Conservation (phyloP, 2,888 invertebrate genomes). For the Stramonita haemastoma region DNA sequence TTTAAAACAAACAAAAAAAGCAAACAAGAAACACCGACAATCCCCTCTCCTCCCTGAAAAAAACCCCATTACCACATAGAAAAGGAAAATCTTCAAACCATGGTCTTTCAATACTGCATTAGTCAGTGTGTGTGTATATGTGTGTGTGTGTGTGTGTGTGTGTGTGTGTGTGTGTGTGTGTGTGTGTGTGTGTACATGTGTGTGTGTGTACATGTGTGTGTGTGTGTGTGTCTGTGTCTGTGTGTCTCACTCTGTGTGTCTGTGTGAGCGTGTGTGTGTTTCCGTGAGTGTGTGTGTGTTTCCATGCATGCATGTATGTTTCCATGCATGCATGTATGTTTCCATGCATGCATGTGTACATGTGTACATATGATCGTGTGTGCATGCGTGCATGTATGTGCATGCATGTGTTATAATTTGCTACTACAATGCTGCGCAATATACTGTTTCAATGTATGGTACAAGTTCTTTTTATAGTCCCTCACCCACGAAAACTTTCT, state of each 20-base stretch:
- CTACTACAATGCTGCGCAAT: no score
- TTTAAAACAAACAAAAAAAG: no score
- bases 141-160: conserved; percentile 12
- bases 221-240: neutral
- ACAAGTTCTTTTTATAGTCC: no score
- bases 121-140: neutral
- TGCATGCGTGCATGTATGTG: no score
- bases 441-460: no score
- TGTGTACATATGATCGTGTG: neutral
- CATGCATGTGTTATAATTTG: no score
- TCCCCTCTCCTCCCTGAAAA: no score
- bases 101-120: neutral
- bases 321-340: neutral
- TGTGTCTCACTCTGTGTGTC: neutral
- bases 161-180: conserved; percentile 12
- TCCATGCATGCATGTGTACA: neutral
- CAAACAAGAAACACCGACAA: no score
- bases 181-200: neutral
- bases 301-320: no score
- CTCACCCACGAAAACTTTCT: no score
- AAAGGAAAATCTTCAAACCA: no score
- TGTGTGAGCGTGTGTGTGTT: neutral
- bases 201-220: neutral
- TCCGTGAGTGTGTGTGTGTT: neutral
- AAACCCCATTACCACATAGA: no score